Percentiles rank a stretch among this genome's conserved stretches.
Evolutionary conservation across 2,888 invertebrate species (phyloP).

Genomic region (Euclidia mi): DNA sequence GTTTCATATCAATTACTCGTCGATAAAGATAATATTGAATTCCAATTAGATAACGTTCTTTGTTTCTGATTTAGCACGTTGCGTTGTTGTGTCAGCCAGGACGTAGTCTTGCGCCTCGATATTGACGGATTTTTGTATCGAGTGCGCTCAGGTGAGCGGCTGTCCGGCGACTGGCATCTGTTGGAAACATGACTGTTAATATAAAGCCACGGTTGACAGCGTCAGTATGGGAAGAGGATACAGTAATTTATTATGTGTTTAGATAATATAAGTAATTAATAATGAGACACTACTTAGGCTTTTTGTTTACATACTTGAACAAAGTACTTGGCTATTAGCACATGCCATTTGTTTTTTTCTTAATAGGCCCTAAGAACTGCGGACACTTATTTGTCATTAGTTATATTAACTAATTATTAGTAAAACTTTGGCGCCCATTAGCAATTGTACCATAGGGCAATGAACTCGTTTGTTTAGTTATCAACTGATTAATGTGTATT

Average conservation of each 20-base stretch:
- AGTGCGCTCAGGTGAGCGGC: constrained; percentile 33
- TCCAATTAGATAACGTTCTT: constrained; percentile 60
- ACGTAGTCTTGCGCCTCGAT: constrained; percentile 1
- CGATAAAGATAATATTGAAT: constrained; percentile 76
- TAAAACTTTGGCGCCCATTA: too few species aligned
- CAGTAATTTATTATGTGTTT: not conserved
- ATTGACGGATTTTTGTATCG: constrained; percentile 17
- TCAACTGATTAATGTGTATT: too few species aligned
- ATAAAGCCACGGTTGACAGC: constrained; percentile 28
- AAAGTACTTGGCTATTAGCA: too few species aligned
- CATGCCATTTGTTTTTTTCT: too few species aligned
- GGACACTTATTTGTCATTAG: too few species aligned
- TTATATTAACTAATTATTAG: too few species aligned
- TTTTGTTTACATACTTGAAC: too few species aligned
- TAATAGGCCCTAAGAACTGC: too few species aligned
- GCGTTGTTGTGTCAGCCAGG: constrained; percentile 12
- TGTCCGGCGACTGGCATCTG: constrained; percentile 50
- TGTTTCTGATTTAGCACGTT: constrained; percentile 48
- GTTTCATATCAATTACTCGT: constrained; percentile 83
- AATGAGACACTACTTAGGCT: too few species aligned
- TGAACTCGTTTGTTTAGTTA: too few species aligned
- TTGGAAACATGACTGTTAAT: constrained; percentile 45
- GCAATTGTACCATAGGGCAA: too few species aligned
- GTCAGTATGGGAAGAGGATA: not conserved
- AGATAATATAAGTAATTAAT: too few species aligned